A percentile compares a stretch with the other conserved stretches of the same genome.
Conservation (phyloP, 2,888 invertebrate genomes). For the Listrodromus nycthemerus region DNA sequence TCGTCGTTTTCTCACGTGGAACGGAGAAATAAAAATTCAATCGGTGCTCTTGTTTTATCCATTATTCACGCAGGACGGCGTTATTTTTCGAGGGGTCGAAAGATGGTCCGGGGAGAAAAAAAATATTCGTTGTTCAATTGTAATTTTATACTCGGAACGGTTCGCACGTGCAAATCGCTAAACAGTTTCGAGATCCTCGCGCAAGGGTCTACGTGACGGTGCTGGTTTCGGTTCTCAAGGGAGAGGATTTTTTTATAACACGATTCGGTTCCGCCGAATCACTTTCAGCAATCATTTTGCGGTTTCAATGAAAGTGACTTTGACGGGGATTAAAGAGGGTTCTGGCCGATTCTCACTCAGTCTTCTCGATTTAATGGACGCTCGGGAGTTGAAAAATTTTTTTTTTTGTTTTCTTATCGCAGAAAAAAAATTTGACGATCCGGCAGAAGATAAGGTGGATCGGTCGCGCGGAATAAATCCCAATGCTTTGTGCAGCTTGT, state of each 20-base stretch:
- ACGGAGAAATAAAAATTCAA: slow-evolving; percentile 11
- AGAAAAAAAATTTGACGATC: slow-evolving; percentile 10
- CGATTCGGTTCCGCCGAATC: slow-evolving; percentile 27
- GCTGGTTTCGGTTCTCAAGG: slow-evolving; percentile 49
- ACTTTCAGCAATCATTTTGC: slow-evolving; percentile 32
- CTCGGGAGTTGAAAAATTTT: neutral
- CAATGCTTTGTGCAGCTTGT: slow-evolving; percentile 47
- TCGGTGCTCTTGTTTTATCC: slow-evolving; percentile 43
- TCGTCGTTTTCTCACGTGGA: slow-evolving; percentile 69
- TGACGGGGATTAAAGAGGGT: slow-evolving; percentile 12
- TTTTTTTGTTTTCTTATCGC: slow-evolving; percentile 20
- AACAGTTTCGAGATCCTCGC: slow-evolving; percentile 46
- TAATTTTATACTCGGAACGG: slow-evolving; percentile 76
- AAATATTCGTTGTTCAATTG: slow-evolving; percentile 74
- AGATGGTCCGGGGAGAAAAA: slow-evolving; percentile 69
- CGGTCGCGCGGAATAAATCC: neutral
- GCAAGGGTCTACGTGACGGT: slow-evolving; percentile 58
- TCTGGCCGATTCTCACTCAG: slow-evolving; percentile 43
- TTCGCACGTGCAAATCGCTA: slow-evolving; percentile 40
- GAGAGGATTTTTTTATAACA: neutral
- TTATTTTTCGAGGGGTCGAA: slow-evolving; percentile 71
- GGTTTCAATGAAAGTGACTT: slow-evolving; percentile 48
- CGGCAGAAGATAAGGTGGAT: neutral
- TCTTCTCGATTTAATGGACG: slow-evolving; percentile 37
- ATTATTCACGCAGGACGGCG: slow-evolving; percentile 26